Evolutionary conservation across 1,140 invertebrate species (phyloP), one percentile per base, ranked within the genome.

Genomic region (Trichogramma pretiosum): DNA sequence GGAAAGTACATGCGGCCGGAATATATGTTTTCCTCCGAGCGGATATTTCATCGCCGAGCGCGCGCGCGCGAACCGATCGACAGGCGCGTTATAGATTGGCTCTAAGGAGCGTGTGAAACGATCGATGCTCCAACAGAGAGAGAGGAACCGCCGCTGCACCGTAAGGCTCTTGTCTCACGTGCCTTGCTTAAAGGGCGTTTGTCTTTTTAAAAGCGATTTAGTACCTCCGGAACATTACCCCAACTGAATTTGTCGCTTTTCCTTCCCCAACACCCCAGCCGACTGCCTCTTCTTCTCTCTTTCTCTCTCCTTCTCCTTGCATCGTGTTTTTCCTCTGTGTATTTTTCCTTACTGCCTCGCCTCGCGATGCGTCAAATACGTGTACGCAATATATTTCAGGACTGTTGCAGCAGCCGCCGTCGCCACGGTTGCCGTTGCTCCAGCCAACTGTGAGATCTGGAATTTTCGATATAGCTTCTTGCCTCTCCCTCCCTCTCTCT

Each of bases 81-180:
- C 37, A 10, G 46, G 51, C 58, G 46, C 57, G 60, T 63, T 59
- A 59, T n/a, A n/a, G n/a, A n/a, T n/a, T 63, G 55, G 57, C 49
- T 46, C 35, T n/a, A 13, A 5, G 0, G 5, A 24, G 19, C 9
- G 17, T 21, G 4, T n/a, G 33, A 14, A 17, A 48, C 30, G 7
- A 34, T 34, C 33, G 14, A 34, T 3, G n/a, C 5, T 5, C 16
- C 7, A 28, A 8, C 13, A 28, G 7, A 28, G 13, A 28, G 13
- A 28, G 13, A 28, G 19, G n/a, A 26, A 39, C 23, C 17, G 38
- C 14, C 19, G 11, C 30, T 39, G 24, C n/a, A n/a, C n/a, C n/a
- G n/a, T n/a, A n/a, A 46, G 45, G 45, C 45, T 33, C 34, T 47
- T 18, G 17, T 17, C 35, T 24, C 11, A 26, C 21, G 28, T 19